Percentiles rank a stretch among this genome's conserved stretches.
Evolutionary conservation across 2,797 vertebrate species (phyloP).

Genomic region (Gymnopithys bicolor): DNA sequence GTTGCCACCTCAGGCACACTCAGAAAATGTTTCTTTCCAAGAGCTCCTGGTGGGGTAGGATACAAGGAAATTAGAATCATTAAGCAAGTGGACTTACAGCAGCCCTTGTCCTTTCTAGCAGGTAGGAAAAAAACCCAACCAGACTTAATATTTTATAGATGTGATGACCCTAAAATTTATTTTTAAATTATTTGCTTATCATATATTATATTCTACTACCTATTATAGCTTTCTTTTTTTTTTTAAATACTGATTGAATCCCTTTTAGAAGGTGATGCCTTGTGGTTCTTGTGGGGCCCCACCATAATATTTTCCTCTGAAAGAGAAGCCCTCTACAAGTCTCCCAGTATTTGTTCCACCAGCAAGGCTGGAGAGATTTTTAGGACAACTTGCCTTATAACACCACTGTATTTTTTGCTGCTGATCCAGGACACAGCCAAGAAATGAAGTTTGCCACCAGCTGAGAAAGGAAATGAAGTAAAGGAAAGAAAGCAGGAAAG

Average conservation of each 20-base stretch:
- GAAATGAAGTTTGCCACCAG: background rate
- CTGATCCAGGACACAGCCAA: background rate
- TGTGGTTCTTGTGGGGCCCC: background rate
- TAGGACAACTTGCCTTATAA: background rate
- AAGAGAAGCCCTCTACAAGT: background rate
- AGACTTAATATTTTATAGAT: background rate
- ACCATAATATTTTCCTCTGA: background rate
- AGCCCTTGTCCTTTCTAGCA: background rate
- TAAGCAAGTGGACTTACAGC: background rate
- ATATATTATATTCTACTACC: background rate
- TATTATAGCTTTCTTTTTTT: background rate
- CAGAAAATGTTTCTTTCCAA: slow-evolving; percentile 13
- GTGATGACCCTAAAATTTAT: background rate
- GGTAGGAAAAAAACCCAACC: background rate
- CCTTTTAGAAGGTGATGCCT: background rate
- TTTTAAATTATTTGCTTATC: background rate
- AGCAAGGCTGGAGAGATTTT: background rate
- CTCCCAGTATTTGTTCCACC: background rate
- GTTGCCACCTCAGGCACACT: slow-evolving; percentile 14
- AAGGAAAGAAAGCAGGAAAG: background rate
- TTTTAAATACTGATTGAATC: background rate
- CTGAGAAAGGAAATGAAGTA: background rate
- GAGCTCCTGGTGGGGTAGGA: background rate
- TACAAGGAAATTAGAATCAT: background rate
- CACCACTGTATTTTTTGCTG: background rate